Base-by-base conservation (phyloP, 1,140 invertebrate species). In the Drosophila hydei region DNA sequence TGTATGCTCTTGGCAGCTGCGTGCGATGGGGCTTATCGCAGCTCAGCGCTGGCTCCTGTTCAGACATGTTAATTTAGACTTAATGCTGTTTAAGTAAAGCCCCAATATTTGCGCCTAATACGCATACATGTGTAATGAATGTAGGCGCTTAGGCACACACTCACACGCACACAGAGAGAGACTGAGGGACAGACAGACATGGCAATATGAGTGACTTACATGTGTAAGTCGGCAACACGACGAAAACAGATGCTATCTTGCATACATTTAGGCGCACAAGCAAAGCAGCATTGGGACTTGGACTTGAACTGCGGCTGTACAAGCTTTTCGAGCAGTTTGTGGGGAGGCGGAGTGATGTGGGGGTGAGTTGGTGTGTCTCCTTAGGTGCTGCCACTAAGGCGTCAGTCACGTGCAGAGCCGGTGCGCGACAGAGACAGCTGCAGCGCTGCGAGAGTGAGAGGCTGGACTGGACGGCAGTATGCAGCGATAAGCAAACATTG, bases 71-170 rank as follows among this genome's bases (percentile, higher is more conserved):
- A 88, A 87, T 87, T 87, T 81, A 77, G 71, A 88, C 83, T 87
- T 87, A 87, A 87, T 87, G 81, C 81, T 87, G 81, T 87, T 87
- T 88, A 87, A 87, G 81, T 78, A 87, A 87, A 87, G 78, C 81
- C 81, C 62, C 83, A 87, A 87, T 87, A 87, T 87, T 87, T 87
- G 81, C 81, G 77, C 83, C 81, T 87, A 87, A 87, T 87, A 78
- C 81, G 81, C 81, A 87, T 81, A 87, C 81, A 87, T 81, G 75
- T 81, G 81, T 87, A 81, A 87, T 81, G 80, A 80, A 87, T 81
- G 81, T 87, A 78, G 70, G 77, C 74, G 77, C 81, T 81, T 81
- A 83, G 51, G 45, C 70, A 58, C 59, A 71, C 63, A 77, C 56
- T 43, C 45, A 59, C 18, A 62, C 55, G 45, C 33, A 40, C 4